These are phyloP conservation scores for Suncus etruscus DNA, from an alignment of 2,113 vertebrate genomes.

Conservation along the genomic window DNA sequence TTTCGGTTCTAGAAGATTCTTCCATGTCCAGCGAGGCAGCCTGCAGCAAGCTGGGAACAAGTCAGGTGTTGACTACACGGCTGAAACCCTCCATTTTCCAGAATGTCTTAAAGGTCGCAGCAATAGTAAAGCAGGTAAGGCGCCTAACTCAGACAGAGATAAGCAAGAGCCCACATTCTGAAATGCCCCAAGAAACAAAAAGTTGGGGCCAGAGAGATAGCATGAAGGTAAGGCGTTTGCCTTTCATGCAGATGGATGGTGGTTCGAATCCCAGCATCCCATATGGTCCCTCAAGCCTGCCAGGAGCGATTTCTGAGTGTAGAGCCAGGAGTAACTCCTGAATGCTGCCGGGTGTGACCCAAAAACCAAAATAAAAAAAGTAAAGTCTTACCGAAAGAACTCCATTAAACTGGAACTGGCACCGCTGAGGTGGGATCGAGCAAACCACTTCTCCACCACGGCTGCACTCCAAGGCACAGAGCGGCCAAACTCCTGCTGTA, in stretches of 20 bases:
- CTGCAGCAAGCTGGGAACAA: slow-evolving; percentile 89
- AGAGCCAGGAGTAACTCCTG: no score
- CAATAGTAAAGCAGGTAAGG: no score
- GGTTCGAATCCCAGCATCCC: no score
- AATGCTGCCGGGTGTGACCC: no score
- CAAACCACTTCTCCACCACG: slow-evolving; percentile 92
- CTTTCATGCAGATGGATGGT: no score
- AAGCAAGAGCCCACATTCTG: not conserved
- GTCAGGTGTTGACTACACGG: not conserved
- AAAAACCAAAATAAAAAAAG: no score
- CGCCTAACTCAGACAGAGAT: no score
- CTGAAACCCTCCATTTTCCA: slow-evolving; percentile 21
- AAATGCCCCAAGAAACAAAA: slow-evolving; percentile 3
- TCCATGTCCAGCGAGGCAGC: slow-evolving; percentile 85
- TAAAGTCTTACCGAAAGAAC: slow-evolving; percentile 91
- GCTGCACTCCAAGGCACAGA: slow-evolving; percentile 80
- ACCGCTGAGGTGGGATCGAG: slow-evolving; percentile 91
- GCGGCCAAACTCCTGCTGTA: slow-evolving; percentile 88
- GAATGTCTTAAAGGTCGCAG: not conserved
- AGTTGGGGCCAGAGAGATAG: no score
- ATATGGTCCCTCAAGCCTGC: no score
- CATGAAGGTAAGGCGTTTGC: no score
- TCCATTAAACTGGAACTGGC: slow-evolving; percentile 94
- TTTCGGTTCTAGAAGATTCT: slow-evolving; percentile 81
- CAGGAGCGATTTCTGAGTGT: no score